phyloP scores from a whole-genome alignment of 2,888 invertebrate genomes.

The Tetragnatha montana region DNA sequence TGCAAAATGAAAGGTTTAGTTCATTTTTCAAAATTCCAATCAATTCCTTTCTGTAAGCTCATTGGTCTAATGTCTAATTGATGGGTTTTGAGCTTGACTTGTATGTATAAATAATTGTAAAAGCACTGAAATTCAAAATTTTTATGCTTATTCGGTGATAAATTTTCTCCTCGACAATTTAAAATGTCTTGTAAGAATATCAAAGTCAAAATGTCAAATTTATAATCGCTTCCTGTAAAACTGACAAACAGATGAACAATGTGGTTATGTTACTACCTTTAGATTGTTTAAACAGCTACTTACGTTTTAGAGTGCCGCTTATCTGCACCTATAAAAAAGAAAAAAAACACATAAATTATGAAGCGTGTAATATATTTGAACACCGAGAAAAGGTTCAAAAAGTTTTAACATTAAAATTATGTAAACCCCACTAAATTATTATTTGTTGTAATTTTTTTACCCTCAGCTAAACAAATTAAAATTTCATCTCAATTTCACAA shows the following conservation, averaged over 20 bases:
- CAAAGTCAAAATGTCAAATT: neutral
- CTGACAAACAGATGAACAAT: too few relatives aligned
- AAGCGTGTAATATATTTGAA: too few relatives aligned
- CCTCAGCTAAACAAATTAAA: neutral
- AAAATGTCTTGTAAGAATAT: too few relatives aligned
- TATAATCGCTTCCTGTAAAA: too few relatives aligned
- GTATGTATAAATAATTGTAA: neutral
- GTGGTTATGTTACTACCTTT: too few relatives aligned
- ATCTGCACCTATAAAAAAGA: conserved; percentile 56
- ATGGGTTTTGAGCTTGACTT: neutral
- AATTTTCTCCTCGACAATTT: too few relatives aligned
- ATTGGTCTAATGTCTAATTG: neutral
- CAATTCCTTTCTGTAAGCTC: neutral
- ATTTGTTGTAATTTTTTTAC: neutral
- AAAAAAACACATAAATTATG: neutral
- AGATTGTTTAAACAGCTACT: conserved; percentile 35
- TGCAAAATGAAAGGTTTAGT: neutral
- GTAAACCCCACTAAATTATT: neutral
- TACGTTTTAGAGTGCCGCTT: conserved; percentile 67
- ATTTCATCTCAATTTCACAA: too few relatives aligned
- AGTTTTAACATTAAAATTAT: neutral
- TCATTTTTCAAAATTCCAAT: conserved; percentile 11
- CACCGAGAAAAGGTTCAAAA: neutral
- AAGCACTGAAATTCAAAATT: too few relatives aligned
- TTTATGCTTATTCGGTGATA: too few relatives aligned